phyloP scores from a whole-genome alignment of 2,888 invertebrate genomes.

The Caenorhabditis uteleia region DNA sequence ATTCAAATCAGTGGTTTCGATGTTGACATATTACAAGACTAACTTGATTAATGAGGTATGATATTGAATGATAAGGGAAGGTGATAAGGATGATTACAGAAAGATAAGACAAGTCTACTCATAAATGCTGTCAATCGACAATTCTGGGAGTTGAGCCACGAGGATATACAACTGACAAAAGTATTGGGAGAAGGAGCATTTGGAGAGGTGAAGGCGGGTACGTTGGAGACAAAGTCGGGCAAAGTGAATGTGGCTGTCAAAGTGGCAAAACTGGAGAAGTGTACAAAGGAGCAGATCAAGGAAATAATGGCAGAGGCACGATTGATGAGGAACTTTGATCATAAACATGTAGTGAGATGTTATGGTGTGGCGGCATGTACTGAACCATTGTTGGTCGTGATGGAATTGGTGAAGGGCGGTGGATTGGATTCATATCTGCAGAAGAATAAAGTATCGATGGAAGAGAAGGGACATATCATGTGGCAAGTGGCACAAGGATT shows the following conservation, averaged over 20 bases:
- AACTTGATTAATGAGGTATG: background rate
- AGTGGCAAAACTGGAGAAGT: constrained; percentile 49
- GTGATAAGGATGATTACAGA: background rate
- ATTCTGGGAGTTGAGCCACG: constrained; percentile 56
- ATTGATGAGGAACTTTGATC: constrained; percentile 51
- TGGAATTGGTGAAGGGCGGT: constrained; percentile 52
- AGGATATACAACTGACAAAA: constrained; percentile 47
- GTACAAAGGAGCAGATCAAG: constrained; percentile 56
- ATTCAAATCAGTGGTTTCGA: background rate
- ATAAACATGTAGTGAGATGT: constrained; percentile 48
- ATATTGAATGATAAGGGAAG: background rate
- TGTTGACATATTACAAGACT: background rate
- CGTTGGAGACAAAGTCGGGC: constrained; percentile 1
- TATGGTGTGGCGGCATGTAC: constrained; percentile 54
- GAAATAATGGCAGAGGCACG: constrained; percentile 56
- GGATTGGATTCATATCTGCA: constrained; percentile 48
- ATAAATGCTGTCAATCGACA: constrained; percentile 34
- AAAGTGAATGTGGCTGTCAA: constrained; percentile 16
- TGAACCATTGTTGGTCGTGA: constrained; percentile 54
- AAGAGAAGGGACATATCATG: constrained; percentile 44
- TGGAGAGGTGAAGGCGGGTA: constrained; percentile 55
- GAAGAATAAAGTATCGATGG: constrained; percentile 38
- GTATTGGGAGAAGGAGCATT: constrained; percentile 61
- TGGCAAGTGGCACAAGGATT: constrained; percentile 45
- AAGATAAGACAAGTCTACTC: constrained; percentile 3